A percentile compares a stretch with the other conserved stretches of the same genome.
phyloP scores from a whole-genome alignment of 2,797 vertebrate species.

The Micromesistius poutassou region DNA sequence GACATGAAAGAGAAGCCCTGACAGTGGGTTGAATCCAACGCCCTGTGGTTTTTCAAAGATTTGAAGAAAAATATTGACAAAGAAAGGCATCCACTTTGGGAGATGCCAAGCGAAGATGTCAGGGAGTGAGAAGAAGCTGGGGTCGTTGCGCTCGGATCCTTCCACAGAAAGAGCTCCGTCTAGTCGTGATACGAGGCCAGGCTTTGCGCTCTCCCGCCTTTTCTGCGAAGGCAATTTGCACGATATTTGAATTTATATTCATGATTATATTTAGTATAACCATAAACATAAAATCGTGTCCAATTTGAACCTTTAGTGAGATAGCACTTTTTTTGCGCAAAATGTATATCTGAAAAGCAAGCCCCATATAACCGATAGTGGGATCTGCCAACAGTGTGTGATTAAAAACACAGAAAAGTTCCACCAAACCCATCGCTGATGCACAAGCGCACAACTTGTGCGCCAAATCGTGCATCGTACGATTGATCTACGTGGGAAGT shows the following conservation, averaged over 20 bases:
- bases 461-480: too few relatives aligned
- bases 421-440: neutral
- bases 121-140: neutral
- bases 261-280: too few relatives aligned
- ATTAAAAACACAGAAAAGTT: neutral
- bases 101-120: conserved; percentile 7
- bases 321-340: neutral
- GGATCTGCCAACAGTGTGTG: neutral
- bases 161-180: neutral
- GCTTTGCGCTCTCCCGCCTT: neutral
- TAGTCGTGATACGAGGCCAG: neutral
- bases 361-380: neutral
- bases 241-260: neutral
- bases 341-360: neutral
- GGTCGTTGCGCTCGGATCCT: neutral
- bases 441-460: neutral
- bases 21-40: neutral
- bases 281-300: too few relatives aligned
- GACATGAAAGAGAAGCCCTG: conserved; percentile 2
- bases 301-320: neutral
- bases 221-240: neutral
- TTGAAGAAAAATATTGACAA: neutral
- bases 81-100: conserved; percentile 3
- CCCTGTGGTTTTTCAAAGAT: neutral
- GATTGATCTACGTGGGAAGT: neutral